A percentile compares a stretch with the other conserved stretches of the same genome.
phyloP scores from a whole-genome alignment of 2,888 invertebrate species.

The Strigamia transsilvanica region DNA sequence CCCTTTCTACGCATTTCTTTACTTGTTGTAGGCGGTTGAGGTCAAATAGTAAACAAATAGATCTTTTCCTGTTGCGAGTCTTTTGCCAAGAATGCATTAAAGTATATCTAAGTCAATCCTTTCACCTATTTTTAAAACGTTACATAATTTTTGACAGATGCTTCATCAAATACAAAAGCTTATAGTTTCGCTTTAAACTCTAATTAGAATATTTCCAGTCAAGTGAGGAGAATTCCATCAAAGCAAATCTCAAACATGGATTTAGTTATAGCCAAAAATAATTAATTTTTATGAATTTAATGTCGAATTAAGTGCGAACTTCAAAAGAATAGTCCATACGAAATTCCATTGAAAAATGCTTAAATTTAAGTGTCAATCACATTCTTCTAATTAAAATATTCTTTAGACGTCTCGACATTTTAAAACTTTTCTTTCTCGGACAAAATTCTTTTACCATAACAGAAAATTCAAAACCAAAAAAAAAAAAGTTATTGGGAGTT shows the following conservation, averaged over 20 bases:
- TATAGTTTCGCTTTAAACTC: neutral
- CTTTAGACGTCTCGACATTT: neutral
- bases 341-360: neutral
- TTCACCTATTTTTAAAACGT: neutral
- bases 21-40: neutral
- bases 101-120: neutral
- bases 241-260: too few relatives aligned
- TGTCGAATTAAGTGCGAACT: neutral
- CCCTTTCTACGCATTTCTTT: neutral
- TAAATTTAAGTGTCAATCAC: neutral
- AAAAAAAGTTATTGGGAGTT: neutral
- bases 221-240: neutral
- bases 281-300: too few relatives aligned
- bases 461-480: neutral
- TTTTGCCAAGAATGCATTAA: neutral
- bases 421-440: neutral
- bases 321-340: neutral
- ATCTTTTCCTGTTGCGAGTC: neutral
- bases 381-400: neutral
- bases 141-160: neutral
- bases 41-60: slow-evolving; percentile 8
- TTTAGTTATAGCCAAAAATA: too few relatives aligned
- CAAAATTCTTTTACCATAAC: too few relatives aligned
- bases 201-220: neutral
- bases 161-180: neutral